Percentiles rank a stretch among this genome's conserved stretches.
These are phyloP conservation scores for Epinotia bilunana DNA, from an alignment of 2,888 invertebrate genomes.

Conservation along the genomic window DNA sequence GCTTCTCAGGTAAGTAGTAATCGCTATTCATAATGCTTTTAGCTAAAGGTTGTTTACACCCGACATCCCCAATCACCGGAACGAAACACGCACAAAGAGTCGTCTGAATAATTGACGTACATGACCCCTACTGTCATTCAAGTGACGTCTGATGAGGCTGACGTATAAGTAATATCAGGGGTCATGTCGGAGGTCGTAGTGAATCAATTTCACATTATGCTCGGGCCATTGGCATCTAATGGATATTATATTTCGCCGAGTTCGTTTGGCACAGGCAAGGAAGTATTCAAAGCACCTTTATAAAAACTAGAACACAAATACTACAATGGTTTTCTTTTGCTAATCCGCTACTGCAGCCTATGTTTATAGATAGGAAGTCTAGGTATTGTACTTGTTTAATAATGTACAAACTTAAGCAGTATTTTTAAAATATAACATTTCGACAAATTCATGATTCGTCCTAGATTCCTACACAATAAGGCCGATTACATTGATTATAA, in stretches of 20 bases:
- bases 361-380: no score
- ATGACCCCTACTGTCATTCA: slow-evolving; percentile 17
- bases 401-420: no score
- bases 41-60: neutral
- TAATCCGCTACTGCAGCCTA: no score
- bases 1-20: neutral
- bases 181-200: slow-evolving; percentile 34
- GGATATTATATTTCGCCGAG: slow-evolving; percentile 55
- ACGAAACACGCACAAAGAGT: slow-evolving; percentile 4
- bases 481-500: no score
- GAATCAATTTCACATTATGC: slow-evolving; percentile 58
- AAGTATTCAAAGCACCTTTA: slow-evolving; percentile 1
- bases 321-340: no score
- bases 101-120: slow-evolving; percentile 32
- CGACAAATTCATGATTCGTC: no score
- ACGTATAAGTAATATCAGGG: slow-evolving; percentile 28
- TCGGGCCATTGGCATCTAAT: slow-evolving; percentile 55
- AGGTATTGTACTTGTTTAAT: no score
- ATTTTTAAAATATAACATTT: no score
- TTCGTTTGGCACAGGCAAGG: slow-evolving; percentile 51
- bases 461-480: no score
- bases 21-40: neutral
- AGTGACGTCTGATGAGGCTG: slow-evolving; percentile 18
- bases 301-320: no score
- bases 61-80: neutral